phyloP scores from a whole-genome alignment of 2,113 vertebrate genomes.

The Malurus elegans region DNA sequence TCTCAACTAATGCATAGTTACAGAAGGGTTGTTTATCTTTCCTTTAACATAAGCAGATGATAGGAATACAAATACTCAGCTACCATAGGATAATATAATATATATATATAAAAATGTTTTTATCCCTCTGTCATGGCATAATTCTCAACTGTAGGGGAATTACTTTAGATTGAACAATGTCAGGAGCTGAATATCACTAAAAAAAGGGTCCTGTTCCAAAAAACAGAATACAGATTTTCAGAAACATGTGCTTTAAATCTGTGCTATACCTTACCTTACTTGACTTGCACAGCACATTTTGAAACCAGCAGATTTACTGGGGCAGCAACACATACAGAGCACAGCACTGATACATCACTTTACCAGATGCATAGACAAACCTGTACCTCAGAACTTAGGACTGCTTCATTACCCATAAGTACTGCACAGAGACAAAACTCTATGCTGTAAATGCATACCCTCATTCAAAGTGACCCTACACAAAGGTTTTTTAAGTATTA shows the following conservation, averaged over 20 bases:
- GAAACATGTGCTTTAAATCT: not conserved
- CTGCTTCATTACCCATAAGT: not conserved
- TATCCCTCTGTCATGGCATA: not conserved
- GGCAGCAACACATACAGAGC: not conserved
- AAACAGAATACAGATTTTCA: not conserved
- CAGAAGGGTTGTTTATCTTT: no score
- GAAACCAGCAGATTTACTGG: not conserved
- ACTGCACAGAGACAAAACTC: not conserved
- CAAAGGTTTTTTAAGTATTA: not conserved
- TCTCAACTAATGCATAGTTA: no score
- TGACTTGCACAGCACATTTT: not conserved
- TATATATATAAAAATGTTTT: no score
- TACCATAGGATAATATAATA: no score
- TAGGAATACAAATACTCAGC: no score
- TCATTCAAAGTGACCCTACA: not conserved
- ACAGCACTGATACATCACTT: not conserved
- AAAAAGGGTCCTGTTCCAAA: not conserved
- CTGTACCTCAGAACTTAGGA: not conserved
- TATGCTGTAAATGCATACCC: not conserved
- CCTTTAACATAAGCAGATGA: no score
- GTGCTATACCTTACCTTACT: not conserved
- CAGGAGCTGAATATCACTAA: not conserved
- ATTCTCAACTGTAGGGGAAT: not conserved
- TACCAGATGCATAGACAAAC: not conserved
- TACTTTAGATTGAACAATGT: not conserved